These are phyloP conservation scores for Nixonia krombeini DNA, from an alignment of 1,140 invertebrate genomes.

Conservation along the genomic window DNA sequence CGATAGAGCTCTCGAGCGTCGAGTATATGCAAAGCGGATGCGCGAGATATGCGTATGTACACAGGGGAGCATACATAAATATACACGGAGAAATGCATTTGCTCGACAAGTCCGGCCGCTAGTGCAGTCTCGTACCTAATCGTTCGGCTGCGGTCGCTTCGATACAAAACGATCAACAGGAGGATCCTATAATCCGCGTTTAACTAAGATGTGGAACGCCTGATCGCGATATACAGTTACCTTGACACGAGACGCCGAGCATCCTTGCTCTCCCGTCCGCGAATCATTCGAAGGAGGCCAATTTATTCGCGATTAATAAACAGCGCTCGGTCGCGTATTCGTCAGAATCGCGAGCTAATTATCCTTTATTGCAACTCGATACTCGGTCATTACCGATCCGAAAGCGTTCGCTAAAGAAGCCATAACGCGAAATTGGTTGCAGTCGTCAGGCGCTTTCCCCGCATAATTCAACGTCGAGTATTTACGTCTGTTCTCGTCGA, in stretches of 20 bases:
- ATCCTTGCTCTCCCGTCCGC: conserved; percentile 26
- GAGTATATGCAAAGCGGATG: conserved; percentile 21
- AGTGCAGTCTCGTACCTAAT: conserved; percentile 34
- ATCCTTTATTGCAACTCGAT: conserved; percentile 35
- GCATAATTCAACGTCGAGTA: no score
- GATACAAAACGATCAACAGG: conserved; percentile 44
- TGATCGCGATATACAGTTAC: conserved; percentile 48
- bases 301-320: conserved; percentile 39
- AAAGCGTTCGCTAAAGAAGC: no score
- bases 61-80: conserved; percentile 24
- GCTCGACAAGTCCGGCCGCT: neutral
- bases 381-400: conserved; percentile 30
- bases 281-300: conserved; percentile 6
- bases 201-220: conserved; percentile 46
- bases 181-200: conserved; percentile 43
- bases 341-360: conserved; percentile 25
- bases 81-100: conserved; percentile 23
- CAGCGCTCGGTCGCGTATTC: conserved; percentile 7
- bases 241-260: conserved; percentile 33
- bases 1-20: neutral
- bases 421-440: conserved; percentile 22
- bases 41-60: conserved; percentile 11
- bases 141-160: conserved; percentile 7
- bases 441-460: no score
- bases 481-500: no score